phyloP scores from a whole-genome alignment of 2,797 vertebrate genomes.

The Capromys pilorides region DNA sequence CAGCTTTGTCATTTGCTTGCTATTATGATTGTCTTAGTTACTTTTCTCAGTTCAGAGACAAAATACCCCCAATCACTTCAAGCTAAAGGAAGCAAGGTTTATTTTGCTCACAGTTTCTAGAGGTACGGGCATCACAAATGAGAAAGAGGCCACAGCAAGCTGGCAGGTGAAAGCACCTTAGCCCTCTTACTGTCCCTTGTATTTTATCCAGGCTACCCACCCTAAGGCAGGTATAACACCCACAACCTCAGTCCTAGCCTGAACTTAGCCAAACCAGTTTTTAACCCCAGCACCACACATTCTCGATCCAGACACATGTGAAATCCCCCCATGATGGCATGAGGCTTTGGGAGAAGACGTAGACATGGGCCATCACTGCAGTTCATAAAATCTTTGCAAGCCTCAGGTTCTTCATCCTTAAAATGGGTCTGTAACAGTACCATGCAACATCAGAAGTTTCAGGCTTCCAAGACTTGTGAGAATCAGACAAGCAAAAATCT shows the following conservation, averaged over 20 bases:
- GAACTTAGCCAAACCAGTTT: not conserved
- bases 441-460: not conserved
- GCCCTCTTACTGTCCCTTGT: not conserved
- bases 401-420: not conserved
- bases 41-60: not conserved
- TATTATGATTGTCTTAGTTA: not conserved
- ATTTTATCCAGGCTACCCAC: not conserved
- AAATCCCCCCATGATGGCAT: not conserved
- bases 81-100: not conserved
- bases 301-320: not conserved
- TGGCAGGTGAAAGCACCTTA: not conserved
- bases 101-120: not conserved
- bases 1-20: not conserved
- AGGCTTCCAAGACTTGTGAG: not conserved
- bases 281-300: not conserved
- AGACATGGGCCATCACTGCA: not conserved
- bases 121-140: no score
- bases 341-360: not conserved
- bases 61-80: not conserved
- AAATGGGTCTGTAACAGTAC: not conserved
- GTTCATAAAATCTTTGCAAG: slow-evolving; percentile 7
- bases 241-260: not conserved
- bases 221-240: not conserved
- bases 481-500: not conserved
- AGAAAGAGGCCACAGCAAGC: not conserved